Conservation (phyloP, 92 coral and sea anemone species). For the Porites divaricata region DNA sequence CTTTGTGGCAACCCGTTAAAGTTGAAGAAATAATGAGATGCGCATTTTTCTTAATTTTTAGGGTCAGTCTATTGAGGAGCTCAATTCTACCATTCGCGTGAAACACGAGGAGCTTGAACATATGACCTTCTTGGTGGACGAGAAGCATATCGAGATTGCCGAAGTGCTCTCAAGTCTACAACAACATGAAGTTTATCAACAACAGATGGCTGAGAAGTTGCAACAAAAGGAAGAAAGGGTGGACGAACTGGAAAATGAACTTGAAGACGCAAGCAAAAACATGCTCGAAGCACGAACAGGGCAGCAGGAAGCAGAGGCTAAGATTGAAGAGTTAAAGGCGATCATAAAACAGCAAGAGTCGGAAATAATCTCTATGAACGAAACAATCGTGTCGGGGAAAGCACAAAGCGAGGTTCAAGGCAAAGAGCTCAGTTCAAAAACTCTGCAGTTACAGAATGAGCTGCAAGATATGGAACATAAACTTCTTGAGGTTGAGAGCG, state of each 20-base stretch:
- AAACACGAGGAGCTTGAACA: slow-evolving; percentile 88
- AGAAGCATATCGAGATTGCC: slow-evolving; percentile 79
- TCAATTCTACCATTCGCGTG: slow-evolving; percentile 65
- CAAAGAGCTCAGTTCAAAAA: not conserved
- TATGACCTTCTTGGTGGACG: slow-evolving; percentile 84
- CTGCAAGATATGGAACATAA: slow-evolving; percentile 16
- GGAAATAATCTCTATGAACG: slow-evolving; percentile 46
- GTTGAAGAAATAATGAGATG: too few species aligned
- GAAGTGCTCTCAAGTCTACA: slow-evolving; percentile 59
- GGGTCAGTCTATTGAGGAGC: slow-evolving; percentile 64
- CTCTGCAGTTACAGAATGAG: slow-evolving; percentile 8
- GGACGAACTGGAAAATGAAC: slow-evolving; percentile 39
- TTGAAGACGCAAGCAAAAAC: not conserved
- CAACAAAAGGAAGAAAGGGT: slow-evolving; percentile 20
- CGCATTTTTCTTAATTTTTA: not conserved
- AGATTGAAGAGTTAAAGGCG: slow-evolving; percentile 32
- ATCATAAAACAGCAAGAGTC: slow-evolving; percentile 54
- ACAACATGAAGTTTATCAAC: slow-evolving; percentile 26
- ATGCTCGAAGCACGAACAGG: not conserved
- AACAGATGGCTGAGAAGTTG: slow-evolving; percentile 18
- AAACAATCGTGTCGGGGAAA: slow-evolving; percentile 10
- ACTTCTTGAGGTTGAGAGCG: slow-evolving; percentile 24
- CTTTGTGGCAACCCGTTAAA: too few species aligned
- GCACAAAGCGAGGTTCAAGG: not conserved
- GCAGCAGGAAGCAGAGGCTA: slow-evolving; percentile 7